Conservation (phyloP, 1,140 invertebrate species). For the Drosophila kanapiae region DNA sequence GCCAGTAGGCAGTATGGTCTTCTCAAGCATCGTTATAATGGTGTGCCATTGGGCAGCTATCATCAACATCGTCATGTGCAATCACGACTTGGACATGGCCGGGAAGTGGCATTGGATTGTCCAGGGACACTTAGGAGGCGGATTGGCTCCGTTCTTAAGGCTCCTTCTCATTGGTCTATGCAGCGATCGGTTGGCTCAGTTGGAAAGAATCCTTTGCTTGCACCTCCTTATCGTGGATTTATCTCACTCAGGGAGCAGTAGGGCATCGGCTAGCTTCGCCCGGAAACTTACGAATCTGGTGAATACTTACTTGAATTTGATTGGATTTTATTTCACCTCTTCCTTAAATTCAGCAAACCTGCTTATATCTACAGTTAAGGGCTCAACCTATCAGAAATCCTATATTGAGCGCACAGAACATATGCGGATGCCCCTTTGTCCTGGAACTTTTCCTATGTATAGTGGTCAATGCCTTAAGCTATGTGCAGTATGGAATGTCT, state of each 20-base stretch:
- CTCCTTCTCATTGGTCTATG: conserved; percentile 17
- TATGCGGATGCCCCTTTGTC: neutral
- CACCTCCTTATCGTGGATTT: conserved; percentile 13
- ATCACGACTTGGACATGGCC: neutral
- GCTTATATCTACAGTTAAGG: neutral
- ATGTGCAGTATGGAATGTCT: neutral
- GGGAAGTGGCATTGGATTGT: conserved; percentile 3
- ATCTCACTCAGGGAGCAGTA: too few species aligned
- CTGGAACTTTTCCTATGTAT: neutral
- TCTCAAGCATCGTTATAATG: neutral
- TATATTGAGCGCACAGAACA: neutral
- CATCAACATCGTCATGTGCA: conserved; percentile 1
- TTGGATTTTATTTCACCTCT: neutral
- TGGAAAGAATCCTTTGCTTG: neutral
- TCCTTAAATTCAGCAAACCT: neutral
- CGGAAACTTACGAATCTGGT: neutral
- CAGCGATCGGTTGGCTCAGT: conserved; percentile 10
- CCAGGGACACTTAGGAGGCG: neutral
- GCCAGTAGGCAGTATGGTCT: conserved; percentile 16
- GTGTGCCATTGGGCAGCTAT: neutral
- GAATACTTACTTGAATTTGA: neutral
- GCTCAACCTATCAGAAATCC: neutral
- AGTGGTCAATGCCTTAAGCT: neutral
- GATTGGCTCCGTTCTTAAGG: conserved; percentile 6
- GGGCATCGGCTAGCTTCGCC: neutral